Base-by-base conservation (phyloP, 2,888 invertebrate species). In the Lasioglossum zephyrum region DNA sequence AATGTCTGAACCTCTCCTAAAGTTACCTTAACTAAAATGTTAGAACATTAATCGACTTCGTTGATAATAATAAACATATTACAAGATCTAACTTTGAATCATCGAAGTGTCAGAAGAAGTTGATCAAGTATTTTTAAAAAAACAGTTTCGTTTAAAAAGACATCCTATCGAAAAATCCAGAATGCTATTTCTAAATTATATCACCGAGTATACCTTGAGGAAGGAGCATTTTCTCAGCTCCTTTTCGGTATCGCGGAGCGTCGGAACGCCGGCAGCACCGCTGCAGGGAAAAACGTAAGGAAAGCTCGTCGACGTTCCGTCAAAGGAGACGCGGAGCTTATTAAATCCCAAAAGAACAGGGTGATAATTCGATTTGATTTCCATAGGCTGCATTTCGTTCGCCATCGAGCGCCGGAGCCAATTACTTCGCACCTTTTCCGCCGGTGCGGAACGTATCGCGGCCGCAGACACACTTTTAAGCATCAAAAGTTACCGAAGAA, bases 301-400 rank as follows among this genome's bases (percentile, higher is more conserved):
- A 53, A 78, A 81, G 76, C 26, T 69, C 69, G 47, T 57, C 41
- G 81, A 66, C 60, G 44, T n/a, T 11, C 9, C 75, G 31, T 78
- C 85, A 87, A 90, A 90, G 86, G 81, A 73, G 84, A n/a, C 79
- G 84, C 73, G 82, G 88, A 87, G 80, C 82, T 90, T 90, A 90
- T 90, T 88, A 90, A 83, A 75, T 81, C 77, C 80, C 86, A 82
- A 88, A 86, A 90, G 86, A 87, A 60, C 80, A 77, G 79, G 74
- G 86, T 87, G 77, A 86, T 87, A 86, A 88, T 87, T 88, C 86
- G 87, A 90, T 90, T 90, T 87, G 90, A 90, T 88, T 84, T 84
- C 79, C 84, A 74, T 74, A 77, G 77, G 80, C 77, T 84, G 77
- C 85, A 80, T 80, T 57, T 77, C 63, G 39, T 44, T 47, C 74